phyloP scores from a whole-genome alignment of 2,113 vertebrate genomes.

The Rhinolophus ferrumequinum region DNA sequence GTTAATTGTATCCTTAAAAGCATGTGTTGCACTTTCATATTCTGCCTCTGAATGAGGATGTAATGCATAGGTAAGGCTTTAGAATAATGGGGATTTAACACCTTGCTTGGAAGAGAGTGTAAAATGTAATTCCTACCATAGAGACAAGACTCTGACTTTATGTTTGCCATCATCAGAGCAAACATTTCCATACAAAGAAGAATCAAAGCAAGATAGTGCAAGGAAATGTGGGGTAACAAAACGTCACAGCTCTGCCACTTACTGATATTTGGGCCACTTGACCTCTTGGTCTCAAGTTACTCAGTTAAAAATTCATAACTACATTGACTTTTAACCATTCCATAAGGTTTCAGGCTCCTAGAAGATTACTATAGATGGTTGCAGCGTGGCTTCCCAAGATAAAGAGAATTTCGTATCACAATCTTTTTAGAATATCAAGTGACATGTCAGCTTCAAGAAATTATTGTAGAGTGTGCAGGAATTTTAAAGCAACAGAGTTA shows the following conservation, averaged over 20 bases:
- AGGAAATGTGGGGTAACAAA: not conserved
- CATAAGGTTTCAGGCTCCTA: not conserved
- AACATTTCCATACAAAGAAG: not conserved
- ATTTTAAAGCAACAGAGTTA: not conserved
- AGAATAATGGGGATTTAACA: slow-evolving; percentile 39
- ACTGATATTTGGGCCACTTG: not conserved
- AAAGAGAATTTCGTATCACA: not conserved
- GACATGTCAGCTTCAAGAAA: not conserved
- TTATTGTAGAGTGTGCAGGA: not conserved
- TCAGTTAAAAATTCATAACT: not conserved
- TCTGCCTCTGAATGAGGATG: slow-evolving; percentile 3
- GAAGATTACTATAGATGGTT: not conserved
- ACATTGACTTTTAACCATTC: not conserved
- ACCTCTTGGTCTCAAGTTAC: not conserved
- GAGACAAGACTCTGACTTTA: not conserved
- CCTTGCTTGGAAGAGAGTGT: not conserved
- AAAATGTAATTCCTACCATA: not conserved
- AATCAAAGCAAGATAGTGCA: not conserved
- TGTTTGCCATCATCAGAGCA: not conserved
- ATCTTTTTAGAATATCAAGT: not conserved
- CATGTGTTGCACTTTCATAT: not conserved
- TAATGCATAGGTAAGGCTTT: not conserved
- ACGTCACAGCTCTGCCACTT: not conserved
- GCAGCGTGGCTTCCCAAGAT: not conserved
- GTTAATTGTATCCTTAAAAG: slow-evolving; percentile 55